Evolutionary conservation across 2,113 vertebrate species (phyloP), one percentile per base, ranked within the genome.

Genomic region (Chelonoidis abingdonii): DNA sequence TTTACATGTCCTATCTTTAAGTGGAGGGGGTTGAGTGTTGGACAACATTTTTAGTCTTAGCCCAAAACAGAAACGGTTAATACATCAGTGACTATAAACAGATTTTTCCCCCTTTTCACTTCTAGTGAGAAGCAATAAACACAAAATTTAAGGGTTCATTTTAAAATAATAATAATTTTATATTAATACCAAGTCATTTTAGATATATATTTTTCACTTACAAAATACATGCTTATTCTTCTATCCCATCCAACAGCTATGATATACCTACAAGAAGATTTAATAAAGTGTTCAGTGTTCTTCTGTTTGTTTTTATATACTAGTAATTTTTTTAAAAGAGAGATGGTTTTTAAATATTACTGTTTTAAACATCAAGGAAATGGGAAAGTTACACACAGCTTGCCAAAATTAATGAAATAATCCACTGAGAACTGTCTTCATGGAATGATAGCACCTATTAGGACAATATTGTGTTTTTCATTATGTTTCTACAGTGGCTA

Each of bases 221-320:
- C 98, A 94, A 97, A 96, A 97, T 98, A 98, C 89, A 98, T 86
- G 49, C 98, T 98, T 97, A 98, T 98, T 98, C 94, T 99, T 95
- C 97, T 97, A 90, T 98, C 96, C 97, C 98, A 98, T 94, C 97
- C 97, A 44, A 98, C 98, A 93, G 97, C 98, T 87, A 98, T 97
- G 97, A 98, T 96, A 90, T 96, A 98, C 92, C 98, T 98, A 96
- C 47, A 96, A 96, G 21, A 86, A 44, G 16, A 95, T 56, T 86
- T 57, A 90, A 56, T 22, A 38, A 41, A 62, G 0, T 1, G 35
- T 29, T 80, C 53, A 89, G 76, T 56, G 41, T 65, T 47, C 4
- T 24, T 85, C 57, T 54, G 83, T 49, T 53, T 88, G 62, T n/a
- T 69, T 69, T n/a, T 69, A n/a, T 82, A 75, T n/a, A 76, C 57